Evolutionary conservation across 2,113 vertebrate species (phyloP).

Genomic region (Gila orcuttii): DNA sequence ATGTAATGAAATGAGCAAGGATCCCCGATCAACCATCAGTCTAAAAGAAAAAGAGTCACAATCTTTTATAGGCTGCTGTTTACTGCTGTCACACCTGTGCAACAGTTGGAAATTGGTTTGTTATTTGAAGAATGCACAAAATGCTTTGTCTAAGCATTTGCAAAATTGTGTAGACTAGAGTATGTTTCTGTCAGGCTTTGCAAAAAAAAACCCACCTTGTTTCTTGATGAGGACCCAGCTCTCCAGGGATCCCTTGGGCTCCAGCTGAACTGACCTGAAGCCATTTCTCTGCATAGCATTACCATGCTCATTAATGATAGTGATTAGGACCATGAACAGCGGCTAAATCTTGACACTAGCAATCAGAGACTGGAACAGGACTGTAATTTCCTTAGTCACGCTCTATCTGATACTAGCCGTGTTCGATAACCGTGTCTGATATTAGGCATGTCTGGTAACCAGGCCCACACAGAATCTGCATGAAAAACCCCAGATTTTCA

Average conservation of each 20-base stretch:
- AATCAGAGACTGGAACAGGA: constrained; percentile 23
- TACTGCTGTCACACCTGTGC: neutral
- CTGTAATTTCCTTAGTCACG: constrained; percentile 27
- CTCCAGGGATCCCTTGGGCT: constrained; percentile 50
- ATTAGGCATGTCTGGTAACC: constrained; percentile 28
- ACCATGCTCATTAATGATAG: constrained; percentile 68
- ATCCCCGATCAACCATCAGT: neutral
- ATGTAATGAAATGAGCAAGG: too few relatives aligned
- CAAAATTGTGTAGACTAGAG: neutral
- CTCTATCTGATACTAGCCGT: constrained; percentile 46
- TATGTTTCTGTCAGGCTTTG: neutral
- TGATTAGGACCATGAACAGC: constrained; percentile 57
- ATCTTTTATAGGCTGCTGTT: neutral
- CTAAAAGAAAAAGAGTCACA: neutral
- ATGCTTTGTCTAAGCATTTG: neutral
- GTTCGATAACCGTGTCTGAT: constrained; percentile 57
- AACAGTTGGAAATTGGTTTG: neutral
- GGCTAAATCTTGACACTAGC: constrained; percentile 30
- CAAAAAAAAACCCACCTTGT: constrained; percentile 30
- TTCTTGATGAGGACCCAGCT: constrained; percentile 51
- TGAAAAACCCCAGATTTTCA: neutral
- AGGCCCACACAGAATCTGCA: neutral
- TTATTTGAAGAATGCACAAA: neutral
- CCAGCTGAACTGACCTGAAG: constrained; percentile 60
- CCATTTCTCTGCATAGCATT: constrained; percentile 67